Evolutionary conservation across 2,888 invertebrate genomes (phyloP).

Genomic region (Lithophane socia): DNA sequence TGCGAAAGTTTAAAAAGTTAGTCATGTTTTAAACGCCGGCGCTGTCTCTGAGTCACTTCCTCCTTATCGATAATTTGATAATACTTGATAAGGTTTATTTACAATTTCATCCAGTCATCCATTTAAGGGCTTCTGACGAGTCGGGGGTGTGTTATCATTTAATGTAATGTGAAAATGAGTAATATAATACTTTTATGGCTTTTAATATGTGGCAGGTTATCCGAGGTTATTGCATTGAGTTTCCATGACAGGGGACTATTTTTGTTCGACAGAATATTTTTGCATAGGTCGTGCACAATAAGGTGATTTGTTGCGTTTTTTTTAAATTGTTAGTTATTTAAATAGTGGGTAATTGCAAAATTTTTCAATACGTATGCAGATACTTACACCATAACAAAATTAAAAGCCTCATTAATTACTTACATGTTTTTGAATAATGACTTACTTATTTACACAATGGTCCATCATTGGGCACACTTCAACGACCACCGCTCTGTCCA

Average conservation of each 20-base stretch:
- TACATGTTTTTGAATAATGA: background rate
- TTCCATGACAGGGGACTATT: background rate
- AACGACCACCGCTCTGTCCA: conserved; percentile 23
- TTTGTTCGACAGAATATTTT: background rate
- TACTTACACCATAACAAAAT: background rate
- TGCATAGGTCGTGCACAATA: background rate
- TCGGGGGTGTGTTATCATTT: conserved; percentile 38
- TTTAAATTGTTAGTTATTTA: too few relatives aligned
- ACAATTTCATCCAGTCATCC: conserved; percentile 53
- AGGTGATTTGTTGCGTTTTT: conserved; percentile 1
- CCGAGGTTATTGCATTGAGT: conserved; percentile 1
- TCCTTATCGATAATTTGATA: conserved; percentile 51
- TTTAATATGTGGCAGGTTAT: conserved; percentile 20
- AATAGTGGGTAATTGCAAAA: too few relatives aligned
- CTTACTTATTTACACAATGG: conserved; percentile 27
- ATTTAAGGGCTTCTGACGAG: conserved; percentile 28
- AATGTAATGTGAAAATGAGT: conserved; percentile 22
- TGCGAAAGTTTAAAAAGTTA: conserved; percentile 40
- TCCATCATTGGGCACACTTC: conserved; percentile 21
- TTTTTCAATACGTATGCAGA: background rate
- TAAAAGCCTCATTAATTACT: background rate
- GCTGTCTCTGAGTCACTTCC: conserved; percentile 63
- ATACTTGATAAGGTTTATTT: conserved; percentile 58
- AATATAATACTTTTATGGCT: conserved; percentile 28
- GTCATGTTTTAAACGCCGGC: conserved; percentile 62